phyloP scores from a whole-genome alignment of 1,140 invertebrate genomes.

The Drosophila malerkotliana region DNA sequence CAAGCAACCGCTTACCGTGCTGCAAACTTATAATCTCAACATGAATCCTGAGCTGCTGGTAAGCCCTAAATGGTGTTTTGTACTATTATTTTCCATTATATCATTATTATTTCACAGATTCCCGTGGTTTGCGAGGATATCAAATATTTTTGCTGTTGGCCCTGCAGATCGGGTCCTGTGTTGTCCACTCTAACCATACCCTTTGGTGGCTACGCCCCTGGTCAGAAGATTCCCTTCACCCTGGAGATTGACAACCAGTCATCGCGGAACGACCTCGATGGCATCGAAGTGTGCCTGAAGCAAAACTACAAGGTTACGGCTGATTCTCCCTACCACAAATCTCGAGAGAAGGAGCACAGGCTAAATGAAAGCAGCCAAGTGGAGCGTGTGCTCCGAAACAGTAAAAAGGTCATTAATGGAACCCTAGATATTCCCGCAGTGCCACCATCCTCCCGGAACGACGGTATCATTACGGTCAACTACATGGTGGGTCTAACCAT shows the following conservation, averaged over 20 bases:
- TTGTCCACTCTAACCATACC: conserved; percentile 61
- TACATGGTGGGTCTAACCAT: conserved; percentile 57
- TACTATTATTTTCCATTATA: not conserved
- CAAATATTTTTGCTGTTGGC: conserved; percentile 71
- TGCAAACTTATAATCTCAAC: conserved; percentile 90
- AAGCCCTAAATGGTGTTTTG: conserved; percentile 1
- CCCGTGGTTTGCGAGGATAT: conserved; percentile 59
- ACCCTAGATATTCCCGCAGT: conserved; percentile 61
- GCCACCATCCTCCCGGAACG: conserved; percentile 82
- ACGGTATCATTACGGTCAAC: conserved; percentile 53
- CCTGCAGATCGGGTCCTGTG: conserved; percentile 63
- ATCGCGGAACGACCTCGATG: conserved; percentile 50
- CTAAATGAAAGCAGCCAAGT: conserved; percentile 27
- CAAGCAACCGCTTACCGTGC: conserved; percentile 89
- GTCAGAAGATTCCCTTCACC: conserved; percentile 61
- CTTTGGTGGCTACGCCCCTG: conserved; percentile 75
- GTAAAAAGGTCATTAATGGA: conserved; percentile 59
- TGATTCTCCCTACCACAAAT: conserved; percentile 37
- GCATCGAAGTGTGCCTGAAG: conserved; percentile 36
- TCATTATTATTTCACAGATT: conserved; percentile 27
- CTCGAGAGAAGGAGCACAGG: conserved; percentile 24
- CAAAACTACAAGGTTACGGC: conserved; percentile 57
- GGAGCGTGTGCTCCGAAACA: conserved; percentile 53
- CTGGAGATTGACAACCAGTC: conserved; percentile 70
- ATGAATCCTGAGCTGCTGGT: conserved; percentile 82